Conservation (phyloP, 1,140 invertebrate genomes). For the Drosophila elegans region DNA sequence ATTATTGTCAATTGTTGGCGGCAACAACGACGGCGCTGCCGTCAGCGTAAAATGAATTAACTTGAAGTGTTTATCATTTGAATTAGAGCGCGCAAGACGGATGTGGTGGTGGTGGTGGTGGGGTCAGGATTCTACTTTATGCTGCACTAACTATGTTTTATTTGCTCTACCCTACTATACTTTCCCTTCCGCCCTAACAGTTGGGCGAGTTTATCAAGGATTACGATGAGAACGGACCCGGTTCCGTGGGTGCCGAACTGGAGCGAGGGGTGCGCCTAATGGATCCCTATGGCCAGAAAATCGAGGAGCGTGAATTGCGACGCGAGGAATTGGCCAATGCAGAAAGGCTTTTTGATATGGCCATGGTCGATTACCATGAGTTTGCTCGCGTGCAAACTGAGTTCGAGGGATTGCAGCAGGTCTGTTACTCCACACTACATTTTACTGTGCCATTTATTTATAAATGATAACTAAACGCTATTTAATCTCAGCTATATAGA, state of each 20-base stretch:
- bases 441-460: too few species aligned
- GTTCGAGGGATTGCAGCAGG: conserved; percentile 89
- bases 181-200: conserved; percentile 27
- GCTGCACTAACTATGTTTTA: conserved; percentile 31
- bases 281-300: conserved; percentile 89
- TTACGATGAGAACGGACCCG: conserved; percentile 91
- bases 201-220: conserved; percentile 89
- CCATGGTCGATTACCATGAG: conserved; percentile 91
- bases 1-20: conserved; percentile 84
- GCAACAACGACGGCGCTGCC: conserved; percentile 46
- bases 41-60: conserved; percentile 84
- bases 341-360: conserved; percentile 94
- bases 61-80: conserved; percentile 84
- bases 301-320: conserved; percentile 89
- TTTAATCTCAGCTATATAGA: conserved; percentile 87
- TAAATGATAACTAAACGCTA: background rate
- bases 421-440: conserved; percentile 4
- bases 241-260: conserved; percentile 90
- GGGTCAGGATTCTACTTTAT: conserved; percentile 3
- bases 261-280: conserved; percentile 90
- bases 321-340: conserved; percentile 89
- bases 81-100: conserved; percentile 64
- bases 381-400: conserved; percentile 90
- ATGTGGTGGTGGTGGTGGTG: conserved; percentile 4
- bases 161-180: background rate